Evolutionary conservation across 2,888 invertebrate genomes (phyloP).

Genomic region (Oscheius sp.): DNA sequence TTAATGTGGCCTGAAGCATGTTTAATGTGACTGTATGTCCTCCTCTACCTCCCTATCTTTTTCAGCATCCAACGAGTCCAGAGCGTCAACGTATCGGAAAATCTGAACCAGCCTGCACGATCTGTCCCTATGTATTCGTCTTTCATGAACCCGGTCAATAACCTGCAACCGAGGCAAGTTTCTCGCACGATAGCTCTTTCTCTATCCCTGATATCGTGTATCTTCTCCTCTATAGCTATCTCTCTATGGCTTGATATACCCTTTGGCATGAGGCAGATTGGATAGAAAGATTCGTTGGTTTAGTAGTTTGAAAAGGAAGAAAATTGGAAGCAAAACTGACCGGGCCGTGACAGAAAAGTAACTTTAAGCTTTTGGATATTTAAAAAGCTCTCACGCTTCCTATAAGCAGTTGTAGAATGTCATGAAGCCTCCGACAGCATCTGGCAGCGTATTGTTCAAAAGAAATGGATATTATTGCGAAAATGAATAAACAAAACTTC

Average conservation of each 20-base stretch:
- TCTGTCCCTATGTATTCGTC: conserved; percentile 29
- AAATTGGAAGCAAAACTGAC: neutral
- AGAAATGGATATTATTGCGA: too few relatives aligned
- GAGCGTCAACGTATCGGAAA: conserved; percentile 2
- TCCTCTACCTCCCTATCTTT: neutral
- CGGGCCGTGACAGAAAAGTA: too few relatives aligned
- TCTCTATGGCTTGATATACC: too few relatives aligned
- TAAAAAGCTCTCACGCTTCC: too few relatives aligned
- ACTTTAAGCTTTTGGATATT: too few relatives aligned
- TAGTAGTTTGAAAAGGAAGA: neutral
- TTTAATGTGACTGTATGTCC: neutral
- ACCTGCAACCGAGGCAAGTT: conserved; percentile 29
- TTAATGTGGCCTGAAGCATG: neutral
- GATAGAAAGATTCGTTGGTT: neutral
- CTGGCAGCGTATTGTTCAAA: too few relatives aligned
- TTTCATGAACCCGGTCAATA: conserved; percentile 20
- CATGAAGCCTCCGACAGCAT: too few relatives aligned
- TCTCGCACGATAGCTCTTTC: neutral
- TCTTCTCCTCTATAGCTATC: neutral
- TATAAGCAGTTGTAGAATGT: too few relatives aligned
- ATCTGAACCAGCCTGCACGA: conserved; percentile 1
- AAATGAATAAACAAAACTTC: too few relatives aligned
- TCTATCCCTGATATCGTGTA: neutral
- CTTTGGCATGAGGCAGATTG: neutral
- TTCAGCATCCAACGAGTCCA: conserved; percentile 39